Evolutionary conservation across 1,140 invertebrate species (phyloP), one percentile per base, ranked within the genome.

Genomic region (Chymomyza costata): DNA sequence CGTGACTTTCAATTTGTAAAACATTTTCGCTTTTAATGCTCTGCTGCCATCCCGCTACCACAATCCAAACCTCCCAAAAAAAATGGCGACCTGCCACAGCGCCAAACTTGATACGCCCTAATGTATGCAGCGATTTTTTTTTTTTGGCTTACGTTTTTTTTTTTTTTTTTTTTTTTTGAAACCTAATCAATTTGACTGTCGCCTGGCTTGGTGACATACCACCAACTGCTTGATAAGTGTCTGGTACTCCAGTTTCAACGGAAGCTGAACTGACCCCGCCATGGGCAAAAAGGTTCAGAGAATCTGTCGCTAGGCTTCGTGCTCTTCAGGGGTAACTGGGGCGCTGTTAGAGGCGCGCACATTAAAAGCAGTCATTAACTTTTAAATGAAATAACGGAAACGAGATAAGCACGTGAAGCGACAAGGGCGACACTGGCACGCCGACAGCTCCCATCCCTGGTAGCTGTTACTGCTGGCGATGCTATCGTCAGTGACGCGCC

Each of bases 351-450:
- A 15, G 8, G 13, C 3, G 25, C 8, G 21, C 30, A 56, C 73
- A 80, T 57, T 80, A 71, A 80, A 80, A 80, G 73, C 64, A 65
- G 74, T 80, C 73, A 80, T 80, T 80, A 80, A 80, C 73, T 80
- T 80, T 80, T 80, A 80, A 80, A 80, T 73, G 73, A 80, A 80
- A 74, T 55, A 71, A 71, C 73, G 73, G 73, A 80, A 80, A 80
- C 73, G 51, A 68, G 73, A 80, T 80, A 80, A 80, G 73, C 73
- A 80, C 73, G 73, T 80, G 64, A 64, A 56, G 73, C 63, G 73
- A 55, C 49, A 44, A 55, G 34, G 0, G 1, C 17, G 44, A 16
- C 19, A 15, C 1, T 8, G 28, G 7, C 35, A 15, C 15, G 6
- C 14, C 1, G 8, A 10, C 0, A 6, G 0, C 7, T 16, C 38